Evolutionary conservation across 2,113 vertebrate species (phyloP).

Genomic region (Thomomys bottae): DNA sequence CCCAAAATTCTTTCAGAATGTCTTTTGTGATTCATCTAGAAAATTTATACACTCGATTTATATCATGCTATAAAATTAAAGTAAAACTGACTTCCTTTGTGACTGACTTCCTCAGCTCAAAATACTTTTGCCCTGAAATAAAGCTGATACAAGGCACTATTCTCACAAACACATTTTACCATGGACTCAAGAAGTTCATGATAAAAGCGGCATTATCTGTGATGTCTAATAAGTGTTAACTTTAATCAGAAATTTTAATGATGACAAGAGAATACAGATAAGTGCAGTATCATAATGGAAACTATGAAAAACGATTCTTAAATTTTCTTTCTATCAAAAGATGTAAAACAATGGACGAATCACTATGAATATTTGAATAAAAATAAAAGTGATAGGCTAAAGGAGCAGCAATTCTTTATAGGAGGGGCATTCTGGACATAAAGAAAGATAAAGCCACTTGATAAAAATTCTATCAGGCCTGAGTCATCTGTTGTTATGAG

Average conservation of each 20-base stretch:
- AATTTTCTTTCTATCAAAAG: background rate
- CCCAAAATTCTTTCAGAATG: background rate
- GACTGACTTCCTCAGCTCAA: background rate
- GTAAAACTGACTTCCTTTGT: too few species aligned
- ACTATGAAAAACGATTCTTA: background rate
- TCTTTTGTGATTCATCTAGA: background rate
- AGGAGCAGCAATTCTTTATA: background rate
- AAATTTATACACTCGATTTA: background rate
- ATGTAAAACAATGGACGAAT: background rate
- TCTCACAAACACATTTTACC: background rate
- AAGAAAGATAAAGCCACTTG: background rate
- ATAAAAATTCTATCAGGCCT: background rate
- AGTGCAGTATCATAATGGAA: background rate
- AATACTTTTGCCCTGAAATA: background rate
- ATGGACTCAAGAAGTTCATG: background rate
- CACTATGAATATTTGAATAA: background rate
- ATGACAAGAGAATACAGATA: background rate
- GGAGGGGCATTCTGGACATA: background rate
- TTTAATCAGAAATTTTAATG: slow-evolving; percentile 15
- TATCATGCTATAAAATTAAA: background rate
- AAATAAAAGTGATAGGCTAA: background rate
- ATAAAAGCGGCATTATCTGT: background rate
- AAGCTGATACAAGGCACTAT: background rate
- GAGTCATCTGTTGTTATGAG: background rate
- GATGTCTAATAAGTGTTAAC: background rate